Evolutionary conservation across 1,140 invertebrate genomes (phyloP), one percentile per base, ranked within the genome.

Genomic region (Drosophila murphyi): DNA sequence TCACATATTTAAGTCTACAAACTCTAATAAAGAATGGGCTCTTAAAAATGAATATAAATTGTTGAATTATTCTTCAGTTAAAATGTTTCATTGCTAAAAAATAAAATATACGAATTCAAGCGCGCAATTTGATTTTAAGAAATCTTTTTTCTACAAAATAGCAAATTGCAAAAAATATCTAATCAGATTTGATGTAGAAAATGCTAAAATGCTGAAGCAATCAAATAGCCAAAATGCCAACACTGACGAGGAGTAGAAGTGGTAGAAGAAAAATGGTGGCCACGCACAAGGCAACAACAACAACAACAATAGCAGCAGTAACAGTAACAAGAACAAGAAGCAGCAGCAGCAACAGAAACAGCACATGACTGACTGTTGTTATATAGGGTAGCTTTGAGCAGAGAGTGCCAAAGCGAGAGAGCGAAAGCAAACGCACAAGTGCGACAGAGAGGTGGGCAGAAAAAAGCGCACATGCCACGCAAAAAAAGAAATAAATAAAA

Each of bases 391-490:
- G 82, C 85, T 78, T 78, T 80, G 78, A 57, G 52, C 63, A 65
- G 37, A 20, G 10, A 28, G 34, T 10, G 43, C 41, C 60, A 71
- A 65, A 57, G 34, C 29, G 52, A 60, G 52, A 79, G 62, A 41
- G 45, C 45, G 34, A 7, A 78, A 52, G 37, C 57, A 48, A 55
- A 56, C 64, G 59, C 43, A 5, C 5, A 2, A 50, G 59, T 48
- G 45, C 43, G 47, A 62, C 20, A 50, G 60, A 50, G 47, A 50
- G 10, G 28, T 8, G 32, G 45, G 65, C 71, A 75, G 65, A 76
- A 75, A 76, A 78, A 70, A 72, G 77, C 78, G 85, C 83, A 88
- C 83, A 89, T 89, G 80, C 83, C 63, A 80, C 68, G 85, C 62
- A 64, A 68, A 48, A 59, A n/a, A 47, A 10, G 2, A 47, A 28